phyloP scores from a whole-genome alignment of 2,113 vertebrate genomes.

The Pluvialis apricaria region DNA sequence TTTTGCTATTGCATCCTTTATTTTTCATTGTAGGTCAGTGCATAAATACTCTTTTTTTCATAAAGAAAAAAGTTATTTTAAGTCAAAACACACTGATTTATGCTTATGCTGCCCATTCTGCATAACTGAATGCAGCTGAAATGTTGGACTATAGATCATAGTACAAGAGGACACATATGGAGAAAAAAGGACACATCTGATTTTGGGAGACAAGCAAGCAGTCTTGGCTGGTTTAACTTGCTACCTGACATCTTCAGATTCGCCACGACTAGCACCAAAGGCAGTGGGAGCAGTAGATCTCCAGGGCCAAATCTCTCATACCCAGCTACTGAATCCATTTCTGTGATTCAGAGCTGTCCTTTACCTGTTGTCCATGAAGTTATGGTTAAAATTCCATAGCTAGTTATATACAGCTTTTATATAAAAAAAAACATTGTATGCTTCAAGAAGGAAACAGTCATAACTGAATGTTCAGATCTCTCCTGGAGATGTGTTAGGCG shows the following conservation, averaged over 20 bases:
- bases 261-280: not conserved
- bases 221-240: not conserved
- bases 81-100: not conserved
- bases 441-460: not conserved
- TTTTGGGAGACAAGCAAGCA: not conserved
- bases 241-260: not conserved
- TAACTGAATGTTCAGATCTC: not conserved
- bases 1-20: not conserved
- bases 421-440: not conserved
- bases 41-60: not conserved
- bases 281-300: not conserved
- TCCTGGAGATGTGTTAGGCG: not conserved
- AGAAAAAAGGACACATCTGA: not conserved
- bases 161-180: not conserved
- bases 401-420: not conserved
- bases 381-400: not conserved
- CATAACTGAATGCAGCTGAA: not conserved
- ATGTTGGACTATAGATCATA: not conserved
- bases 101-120: not conserved
- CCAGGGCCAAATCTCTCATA: not conserved
- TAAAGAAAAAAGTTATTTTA: not conserved
- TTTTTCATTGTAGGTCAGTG: conserved; percentile 3
- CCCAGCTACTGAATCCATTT: not conserved
- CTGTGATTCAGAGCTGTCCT: not conserved
- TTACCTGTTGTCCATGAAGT: not conserved